These are phyloP conservation scores for Diphyllodes magnificus DNA, from an alignment of 2,113 vertebrate species.

Conservation along the genomic window DNA sequence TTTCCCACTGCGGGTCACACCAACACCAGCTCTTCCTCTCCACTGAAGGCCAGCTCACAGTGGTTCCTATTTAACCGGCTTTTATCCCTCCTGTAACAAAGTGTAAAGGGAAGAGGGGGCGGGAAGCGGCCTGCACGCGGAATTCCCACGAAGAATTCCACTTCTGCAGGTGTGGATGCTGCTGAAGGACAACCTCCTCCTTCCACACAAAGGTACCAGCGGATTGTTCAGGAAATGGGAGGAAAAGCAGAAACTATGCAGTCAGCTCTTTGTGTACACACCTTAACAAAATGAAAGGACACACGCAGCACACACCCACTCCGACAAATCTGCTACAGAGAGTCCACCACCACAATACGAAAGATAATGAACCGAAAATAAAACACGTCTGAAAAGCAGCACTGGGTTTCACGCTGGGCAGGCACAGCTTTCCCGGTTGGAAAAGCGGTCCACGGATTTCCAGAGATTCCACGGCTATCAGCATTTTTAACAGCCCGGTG, in stretches of 20 bases:
- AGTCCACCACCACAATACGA: not conserved
- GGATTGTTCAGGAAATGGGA: not conserved
- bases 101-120: rapidly evolving
- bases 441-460: not conserved
- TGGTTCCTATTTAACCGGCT: rapidly evolving
- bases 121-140: rapidly evolving
- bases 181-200: not conserved
- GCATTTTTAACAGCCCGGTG: not conserved
- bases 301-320: not conserved
- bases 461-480: not conserved
- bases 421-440: not conserved
- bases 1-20: not conserved
- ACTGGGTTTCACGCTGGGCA: not conserved
- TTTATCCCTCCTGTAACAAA: not conserved
- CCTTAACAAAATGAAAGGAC: not conserved
- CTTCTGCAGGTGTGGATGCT: not conserved
- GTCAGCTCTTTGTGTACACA: not conserved
- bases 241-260: not conserved
- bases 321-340: not conserved
- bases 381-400: not conserved
- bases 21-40: not conserved
- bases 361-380: not conserved
- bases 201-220: not conserved
- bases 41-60: not conserved
- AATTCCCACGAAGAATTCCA: not conserved